Evolutionary conservation across 1,140 invertebrate genomes (phyloP).

Genomic region (Adoxophyes honmai): DNA sequence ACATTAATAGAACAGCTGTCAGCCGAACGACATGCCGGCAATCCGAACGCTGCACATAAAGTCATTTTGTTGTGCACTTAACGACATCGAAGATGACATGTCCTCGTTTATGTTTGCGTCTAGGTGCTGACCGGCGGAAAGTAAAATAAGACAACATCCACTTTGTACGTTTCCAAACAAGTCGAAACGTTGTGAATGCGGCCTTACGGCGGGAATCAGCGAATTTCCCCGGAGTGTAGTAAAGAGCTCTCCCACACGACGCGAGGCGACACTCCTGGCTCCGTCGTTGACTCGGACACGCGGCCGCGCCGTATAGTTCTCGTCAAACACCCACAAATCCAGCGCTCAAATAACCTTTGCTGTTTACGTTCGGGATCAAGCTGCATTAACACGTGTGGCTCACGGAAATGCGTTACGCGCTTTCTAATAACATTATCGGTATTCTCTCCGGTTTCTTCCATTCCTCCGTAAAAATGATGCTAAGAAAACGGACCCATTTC

Average conservation of each 20-base stretch:
- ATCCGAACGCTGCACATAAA: conserved; percentile 33
- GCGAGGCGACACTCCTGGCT: conserved; percentile 47
- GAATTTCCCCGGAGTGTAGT: conserved; percentile 68
- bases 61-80: conserved; percentile 47
- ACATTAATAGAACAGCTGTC: conserved; percentile 36
- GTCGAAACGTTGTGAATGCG: conserved; percentile 37
- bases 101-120: conserved; percentile 15
- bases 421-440: conserved; percentile 33
- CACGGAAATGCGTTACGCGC: conserved; percentile 3
- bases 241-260: conserved; percentile 39
- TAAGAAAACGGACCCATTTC: conserved; percentile 39
- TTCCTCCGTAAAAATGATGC: conserved; percentile 28
- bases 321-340: conserved; percentile 33
- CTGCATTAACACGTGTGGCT: conserved; percentile 14
- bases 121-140: not conserved
- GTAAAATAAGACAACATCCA: conserved; percentile 16
- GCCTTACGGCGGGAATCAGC: conserved; percentile 53
- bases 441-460: conserved; percentile 32
- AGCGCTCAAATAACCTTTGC: conserved; percentile 30
- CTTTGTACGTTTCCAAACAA: conserved; percentile 25
- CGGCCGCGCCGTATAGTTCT: conserved; percentile 15
- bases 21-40: conserved; percentile 25
- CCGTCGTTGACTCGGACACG: conserved; percentile 50
- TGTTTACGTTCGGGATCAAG: conserved; percentile 28
- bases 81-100: conserved; percentile 37